These are phyloP conservation scores for Ylistrum balloti DNA, from an alignment of 1,140 invertebrate species.

Conservation along the genomic window DNA sequence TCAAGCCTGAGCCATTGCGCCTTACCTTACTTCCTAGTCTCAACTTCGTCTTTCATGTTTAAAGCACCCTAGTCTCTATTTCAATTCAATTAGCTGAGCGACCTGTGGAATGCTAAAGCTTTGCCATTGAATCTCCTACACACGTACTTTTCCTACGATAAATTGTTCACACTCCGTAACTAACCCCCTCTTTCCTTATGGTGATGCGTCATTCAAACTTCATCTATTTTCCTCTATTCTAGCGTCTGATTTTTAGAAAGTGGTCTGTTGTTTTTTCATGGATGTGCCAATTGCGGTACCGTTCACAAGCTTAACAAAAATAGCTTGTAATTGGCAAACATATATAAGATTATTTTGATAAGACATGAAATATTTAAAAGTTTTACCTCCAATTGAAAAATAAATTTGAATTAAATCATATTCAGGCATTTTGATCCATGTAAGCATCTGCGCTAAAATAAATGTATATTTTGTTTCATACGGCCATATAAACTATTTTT, in stretches of 20 bases:
- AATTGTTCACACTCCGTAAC: neutral
- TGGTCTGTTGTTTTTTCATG: neutral
- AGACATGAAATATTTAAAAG: conserved; percentile 15
- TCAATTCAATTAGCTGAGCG: neutral
- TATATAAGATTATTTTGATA: neutral
- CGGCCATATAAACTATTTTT: no score
- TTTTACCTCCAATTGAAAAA: conserved; percentile 2
- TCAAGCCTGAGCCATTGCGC: neutral
- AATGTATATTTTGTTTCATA: neutral
- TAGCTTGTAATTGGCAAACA: neutral
- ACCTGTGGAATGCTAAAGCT: neutral
- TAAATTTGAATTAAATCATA: conserved; percentile 16
- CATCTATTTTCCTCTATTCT: neutral
- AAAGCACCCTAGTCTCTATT: neutral
- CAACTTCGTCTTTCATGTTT: conserved; percentile 15
- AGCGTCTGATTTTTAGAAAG: neutral
- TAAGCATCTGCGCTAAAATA: neutral
- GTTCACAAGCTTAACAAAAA: neutral
- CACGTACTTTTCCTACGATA: neutral
- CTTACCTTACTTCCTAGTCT: neutral
- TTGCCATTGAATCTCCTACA: neutral
- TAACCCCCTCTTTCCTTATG: neutral
- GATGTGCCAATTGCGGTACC: neutral
- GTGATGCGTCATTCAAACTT: neutral
- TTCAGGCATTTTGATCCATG: conserved; percentile 26